Conservation (phyloP, 2,113 vertebrate species). For the Sardina pilchardus region DNA sequence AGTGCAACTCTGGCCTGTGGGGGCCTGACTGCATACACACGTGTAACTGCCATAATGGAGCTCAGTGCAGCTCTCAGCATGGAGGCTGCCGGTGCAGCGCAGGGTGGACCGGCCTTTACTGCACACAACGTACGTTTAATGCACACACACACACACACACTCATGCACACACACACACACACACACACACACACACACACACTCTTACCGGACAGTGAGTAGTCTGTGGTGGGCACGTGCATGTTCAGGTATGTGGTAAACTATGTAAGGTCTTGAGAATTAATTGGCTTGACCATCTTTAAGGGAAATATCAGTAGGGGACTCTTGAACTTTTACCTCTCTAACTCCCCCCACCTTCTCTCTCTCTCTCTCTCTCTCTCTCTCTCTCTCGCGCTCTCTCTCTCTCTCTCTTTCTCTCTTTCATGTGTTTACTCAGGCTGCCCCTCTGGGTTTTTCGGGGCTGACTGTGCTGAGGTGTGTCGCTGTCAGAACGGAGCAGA, state of each 20-base stretch:
- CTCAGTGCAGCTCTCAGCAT: conserved; percentile 80
- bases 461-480: conserved; percentile 83
- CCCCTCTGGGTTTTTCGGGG: conserved; percentile 84
- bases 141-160: neutral
- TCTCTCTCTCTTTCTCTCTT: neutral
- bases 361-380: neutral
- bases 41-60: conserved; percentile 91
- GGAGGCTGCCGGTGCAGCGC: conserved; percentile 84
- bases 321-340: neutral
- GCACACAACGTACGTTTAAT: conserved; percentile 81
- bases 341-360: neutral
- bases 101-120: conserved; percentile 90
- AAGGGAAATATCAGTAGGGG: conserved; percentile 11
- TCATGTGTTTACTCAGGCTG: conserved; percentile 73
- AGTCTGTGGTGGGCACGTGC: conserved; percentile 87
- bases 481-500: conserved; percentile 92
- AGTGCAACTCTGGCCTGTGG: conserved; percentile 86
- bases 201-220: conserved; percentile 76
- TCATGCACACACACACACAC: conserved; percentile 15
- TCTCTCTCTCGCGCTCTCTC: neutral
- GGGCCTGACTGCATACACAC: conserved; percentile 90
- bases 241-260: conserved; percentile 46
- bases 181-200: neutral
- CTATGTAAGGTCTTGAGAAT: no score
- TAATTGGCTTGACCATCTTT: no score